These are phyloP conservation scores for Ciconia nigra DNA, from an alignment of 2,797 vertebrate genomes.

Conservation along the genomic window DNA sequence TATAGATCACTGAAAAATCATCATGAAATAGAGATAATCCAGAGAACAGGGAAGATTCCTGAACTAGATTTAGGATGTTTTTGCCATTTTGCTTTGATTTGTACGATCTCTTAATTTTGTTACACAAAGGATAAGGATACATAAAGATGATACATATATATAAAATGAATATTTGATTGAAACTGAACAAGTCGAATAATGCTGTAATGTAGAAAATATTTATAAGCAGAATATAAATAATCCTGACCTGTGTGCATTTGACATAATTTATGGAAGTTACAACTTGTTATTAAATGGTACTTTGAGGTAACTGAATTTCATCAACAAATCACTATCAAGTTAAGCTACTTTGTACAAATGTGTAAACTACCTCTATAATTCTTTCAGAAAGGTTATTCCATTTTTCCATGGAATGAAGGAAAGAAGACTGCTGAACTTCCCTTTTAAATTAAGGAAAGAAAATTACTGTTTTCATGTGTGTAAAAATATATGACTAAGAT, in stretches of 20 bases:
- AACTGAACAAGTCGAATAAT: not conserved
- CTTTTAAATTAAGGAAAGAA: not conserved
- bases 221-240: not conserved
- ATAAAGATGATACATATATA: not conserved
- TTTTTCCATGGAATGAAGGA: not conserved
- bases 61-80: not conserved
- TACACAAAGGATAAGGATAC: not conserved
- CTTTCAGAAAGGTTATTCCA: not conserved
- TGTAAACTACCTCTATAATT: not conserved
- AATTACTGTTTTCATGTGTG: not conserved
- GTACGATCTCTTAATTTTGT: not conserved
- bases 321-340: not conserved
- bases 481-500: not conserved
- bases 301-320: not conserved
- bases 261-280: not conserved
- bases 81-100: not conserved
- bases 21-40: not conserved
- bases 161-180: not conserved
- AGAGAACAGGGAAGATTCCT: not conserved
- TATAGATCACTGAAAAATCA: constrained; percentile 11
- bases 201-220: not conserved
- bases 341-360: not conserved
- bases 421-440: not conserved
- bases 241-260: not conserved
- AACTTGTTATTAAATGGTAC: not conserved